A percentile compares a stretch with the other conserved stretches of the same genome.
Conservation (phyloP, 2,888 invertebrate genomes). For the Ypsolopha scabrella region DNA sequence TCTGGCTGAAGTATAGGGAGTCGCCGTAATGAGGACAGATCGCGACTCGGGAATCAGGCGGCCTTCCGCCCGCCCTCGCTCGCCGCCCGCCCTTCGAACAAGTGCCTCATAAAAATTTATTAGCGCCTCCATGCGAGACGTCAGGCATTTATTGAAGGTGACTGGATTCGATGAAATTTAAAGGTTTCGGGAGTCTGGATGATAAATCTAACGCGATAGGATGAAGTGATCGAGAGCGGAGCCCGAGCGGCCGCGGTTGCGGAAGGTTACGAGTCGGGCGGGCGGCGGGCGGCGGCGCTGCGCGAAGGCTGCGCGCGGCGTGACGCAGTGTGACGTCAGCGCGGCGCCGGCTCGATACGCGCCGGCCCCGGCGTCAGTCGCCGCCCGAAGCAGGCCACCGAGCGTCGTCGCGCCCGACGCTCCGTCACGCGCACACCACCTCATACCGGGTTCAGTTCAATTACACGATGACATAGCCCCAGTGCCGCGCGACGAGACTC, state of each 20-base stretch:
- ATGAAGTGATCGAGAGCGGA: slow-evolving; percentile 28
- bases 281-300: slow-evolving; percentile 41
- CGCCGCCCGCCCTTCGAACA: slow-evolving; percentile 24
- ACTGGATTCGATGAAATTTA: neutral
- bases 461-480: slow-evolving; percentile 66
- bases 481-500: slow-evolving; percentile 59
- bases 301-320: slow-evolving; percentile 62
- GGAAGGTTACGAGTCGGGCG: slow-evolving; percentile 23
- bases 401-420: slow-evolving; percentile 56
- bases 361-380: slow-evolving; percentile 71
- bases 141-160: slow-evolving; percentile 1
- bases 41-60: slow-evolving; percentile 6
- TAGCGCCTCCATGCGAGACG: slow-evolving; percentile 17
- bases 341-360: slow-evolving; percentile 76
- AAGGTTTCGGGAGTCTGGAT: slow-evolving; percentile 49
- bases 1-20: too few species aligned
- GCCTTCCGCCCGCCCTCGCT: slow-evolving; percentile 28
- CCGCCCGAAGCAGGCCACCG: slow-evolving; percentile 65
- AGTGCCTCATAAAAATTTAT: slow-evolving; percentile 30
- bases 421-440: slow-evolving; percentile 52
- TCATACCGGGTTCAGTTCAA: slow-evolving; percentile 66
- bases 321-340: slow-evolving; percentile 80
- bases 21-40: neutral
- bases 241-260: slow-evolving; percentile 52
- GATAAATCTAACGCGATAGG: too few species aligned